Evolutionary conservation across 2,797 vertebrate genomes (phyloP).

Genomic region (Chaenodraco wilsoni): DNA sequence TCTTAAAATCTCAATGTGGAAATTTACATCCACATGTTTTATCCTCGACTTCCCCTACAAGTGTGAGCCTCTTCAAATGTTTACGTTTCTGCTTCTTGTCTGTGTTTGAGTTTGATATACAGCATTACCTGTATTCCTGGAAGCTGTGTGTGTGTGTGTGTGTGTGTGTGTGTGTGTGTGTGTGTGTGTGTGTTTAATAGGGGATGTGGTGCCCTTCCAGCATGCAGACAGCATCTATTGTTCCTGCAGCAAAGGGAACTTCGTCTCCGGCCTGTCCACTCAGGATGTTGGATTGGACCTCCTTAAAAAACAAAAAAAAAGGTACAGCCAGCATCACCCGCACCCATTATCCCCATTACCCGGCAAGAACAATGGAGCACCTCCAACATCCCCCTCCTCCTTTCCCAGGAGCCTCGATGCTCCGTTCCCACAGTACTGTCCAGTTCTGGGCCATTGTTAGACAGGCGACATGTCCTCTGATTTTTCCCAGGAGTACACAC

Average conservation of each 20-base stretch:
- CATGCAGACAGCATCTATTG: constrained; percentile 71
- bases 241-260: constrained; percentile 70
- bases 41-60: background rate
- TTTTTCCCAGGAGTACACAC: constrained; percentile 57
- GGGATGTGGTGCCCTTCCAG: constrained; percentile 57
- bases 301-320: constrained; percentile 45
- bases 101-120: constrained; percentile 12
- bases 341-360: constrained; percentile 68
- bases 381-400: constrained; percentile 56
- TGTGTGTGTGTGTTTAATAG: constrained; percentile 37
- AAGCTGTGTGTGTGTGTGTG: constrained; percentile 1
- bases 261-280: constrained; percentile 67
- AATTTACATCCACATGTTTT: background rate
- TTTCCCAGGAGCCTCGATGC: constrained; percentile 64
- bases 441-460: constrained; percentile 69
- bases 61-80: constrained; percentile 2
- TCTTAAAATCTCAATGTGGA: background rate
- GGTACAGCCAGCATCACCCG: constrained; percentile 61
- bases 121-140: constrained; percentile 17
- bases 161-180: constrained; percentile 12
- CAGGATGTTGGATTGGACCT: constrained; percentile 79
- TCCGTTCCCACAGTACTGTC: constrained; percentile 77
- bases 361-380: constrained; percentile 72
- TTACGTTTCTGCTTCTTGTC: constrained; percentile 1
- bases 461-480: constrained; percentile 54